A percentile compares a stretch with the other conserved stretches of the same genome.
phyloP scores from a whole-genome alignment of 2,888 invertebrate genomes.

The Apocheima hispidaria region DNA sequence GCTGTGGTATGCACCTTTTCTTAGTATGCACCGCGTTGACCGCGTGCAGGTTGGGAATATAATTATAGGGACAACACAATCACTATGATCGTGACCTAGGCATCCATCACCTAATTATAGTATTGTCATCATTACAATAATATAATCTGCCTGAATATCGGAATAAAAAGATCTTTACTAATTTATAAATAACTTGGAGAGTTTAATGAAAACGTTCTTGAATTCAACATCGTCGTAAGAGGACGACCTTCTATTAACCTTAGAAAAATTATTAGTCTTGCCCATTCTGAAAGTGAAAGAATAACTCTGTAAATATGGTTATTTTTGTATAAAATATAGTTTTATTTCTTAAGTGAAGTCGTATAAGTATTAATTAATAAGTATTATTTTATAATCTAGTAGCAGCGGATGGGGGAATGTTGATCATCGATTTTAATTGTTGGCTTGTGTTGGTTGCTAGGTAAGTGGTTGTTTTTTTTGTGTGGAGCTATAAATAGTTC shows the following conservation, averaged over 20 bases:
- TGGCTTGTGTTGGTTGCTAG: neutral
- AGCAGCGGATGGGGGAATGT: neutral
- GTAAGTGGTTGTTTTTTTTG: no score
- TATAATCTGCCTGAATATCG: neutral
- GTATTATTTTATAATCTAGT: no score
- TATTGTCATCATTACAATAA: neutral
- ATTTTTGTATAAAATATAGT: constrained; percentile 4
- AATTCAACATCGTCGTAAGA: neutral
- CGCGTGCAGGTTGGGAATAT: no score
- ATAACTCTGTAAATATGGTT: constrained; percentile 16
- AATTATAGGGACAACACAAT: no score
- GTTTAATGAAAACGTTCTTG: constrained; percentile 5
- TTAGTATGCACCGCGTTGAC: no score
- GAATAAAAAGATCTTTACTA: constrained; percentile 1
- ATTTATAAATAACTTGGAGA: neutral
- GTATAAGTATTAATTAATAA: no score
- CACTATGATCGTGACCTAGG: no score
- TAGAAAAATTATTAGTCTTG: constrained; percentile 1
- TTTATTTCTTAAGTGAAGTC: no score
- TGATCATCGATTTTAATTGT: neutral
- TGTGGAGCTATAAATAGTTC: no score
- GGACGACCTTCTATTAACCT: neutral
- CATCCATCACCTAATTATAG: neutral
- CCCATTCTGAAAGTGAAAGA: constrained; percentile 29
- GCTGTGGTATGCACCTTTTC: no score